These are phyloP conservation scores for Ferdinandea cuprea DNA, from an alignment of 2,888 invertebrate species.

Conservation along the genomic window DNA sequence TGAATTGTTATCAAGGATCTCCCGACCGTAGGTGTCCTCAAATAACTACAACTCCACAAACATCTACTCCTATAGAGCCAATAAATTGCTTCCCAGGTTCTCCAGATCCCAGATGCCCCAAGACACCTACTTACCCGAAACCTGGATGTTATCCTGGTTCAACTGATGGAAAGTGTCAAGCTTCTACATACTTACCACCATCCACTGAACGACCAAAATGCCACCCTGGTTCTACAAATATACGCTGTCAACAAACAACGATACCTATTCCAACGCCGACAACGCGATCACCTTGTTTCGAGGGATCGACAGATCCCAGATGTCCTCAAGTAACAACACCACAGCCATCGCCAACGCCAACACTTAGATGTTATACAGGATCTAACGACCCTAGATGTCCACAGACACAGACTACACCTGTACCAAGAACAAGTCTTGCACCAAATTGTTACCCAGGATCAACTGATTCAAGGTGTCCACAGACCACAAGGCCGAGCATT, in stretches of 20 bases:
- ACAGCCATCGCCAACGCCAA: constrained; percentile 76
- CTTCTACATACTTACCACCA: constrained; percentile 36
- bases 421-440: constrained; percentile 66
- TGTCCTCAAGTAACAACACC: constrained; percentile 76
- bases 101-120: constrained; percentile 77
- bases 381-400: constrained; percentile 75
- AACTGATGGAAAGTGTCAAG: constrained; percentile 67
- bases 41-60: constrained; percentile 68
- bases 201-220: not conserved
- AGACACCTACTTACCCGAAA: constrained; percentile 69
- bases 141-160: constrained; percentile 77
- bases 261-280: constrained; percentile 8
- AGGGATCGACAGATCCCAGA: constrained; percentile 78
- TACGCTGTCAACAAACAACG: constrained; percentile 61
- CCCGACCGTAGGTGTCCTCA: constrained; percentile 71
- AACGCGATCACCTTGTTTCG: constrained; percentile 80
- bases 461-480: constrained; percentile 80
- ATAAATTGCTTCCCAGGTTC: constrained; percentile 79
- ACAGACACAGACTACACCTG: constrained; percentile 73
- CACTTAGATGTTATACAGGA: constrained; percentile 77
- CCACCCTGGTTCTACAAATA: constrained; percentile 19
- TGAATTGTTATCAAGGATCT: constrained; percentile 77
- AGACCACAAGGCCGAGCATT: not conserved
- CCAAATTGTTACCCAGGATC: constrained; percentile 81
- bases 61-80: constrained; percentile 60